Evolutionary conservation across 2,113 vertebrate species (phyloP).

Genomic region (Chiloscyllium plagiosum): DNA sequence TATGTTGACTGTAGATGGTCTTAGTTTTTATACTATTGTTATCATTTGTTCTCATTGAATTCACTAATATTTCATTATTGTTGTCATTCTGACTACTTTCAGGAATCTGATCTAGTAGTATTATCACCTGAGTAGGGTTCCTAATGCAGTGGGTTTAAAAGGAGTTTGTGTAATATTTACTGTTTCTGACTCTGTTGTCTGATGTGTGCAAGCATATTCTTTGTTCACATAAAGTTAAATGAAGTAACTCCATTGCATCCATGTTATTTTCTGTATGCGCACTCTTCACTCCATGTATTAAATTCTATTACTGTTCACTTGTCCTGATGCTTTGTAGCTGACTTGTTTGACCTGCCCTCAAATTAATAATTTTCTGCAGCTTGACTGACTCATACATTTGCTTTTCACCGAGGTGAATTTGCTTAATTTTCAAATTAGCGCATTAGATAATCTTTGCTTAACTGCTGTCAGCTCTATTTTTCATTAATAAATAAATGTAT

Average conservation of each 20-base stretch:
- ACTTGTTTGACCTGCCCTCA: background rate
- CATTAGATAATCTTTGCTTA: no score
- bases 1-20: background rate
- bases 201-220: background rate
- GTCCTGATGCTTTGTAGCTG: background rate
- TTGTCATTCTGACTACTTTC: background rate
- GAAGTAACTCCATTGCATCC: background rate
- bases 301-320: background rate
- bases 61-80: background rate
- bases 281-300: background rate
- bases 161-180: background rate
- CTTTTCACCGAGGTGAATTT: background rate
- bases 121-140: background rate
- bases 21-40: background rate
- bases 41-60: background rate
- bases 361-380: background rate
- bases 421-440: no score
- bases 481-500: background rate
- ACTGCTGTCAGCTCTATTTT: no score
- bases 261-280: background rate
- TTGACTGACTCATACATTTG: background rate
- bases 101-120: background rate
- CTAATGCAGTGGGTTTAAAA: background rate
- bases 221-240: background rate
- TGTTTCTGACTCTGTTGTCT: background rate